Evolutionary conservation across 2,888 invertebrate species (phyloP).

Genomic region (Eupithecia dodoneata): DNA sequence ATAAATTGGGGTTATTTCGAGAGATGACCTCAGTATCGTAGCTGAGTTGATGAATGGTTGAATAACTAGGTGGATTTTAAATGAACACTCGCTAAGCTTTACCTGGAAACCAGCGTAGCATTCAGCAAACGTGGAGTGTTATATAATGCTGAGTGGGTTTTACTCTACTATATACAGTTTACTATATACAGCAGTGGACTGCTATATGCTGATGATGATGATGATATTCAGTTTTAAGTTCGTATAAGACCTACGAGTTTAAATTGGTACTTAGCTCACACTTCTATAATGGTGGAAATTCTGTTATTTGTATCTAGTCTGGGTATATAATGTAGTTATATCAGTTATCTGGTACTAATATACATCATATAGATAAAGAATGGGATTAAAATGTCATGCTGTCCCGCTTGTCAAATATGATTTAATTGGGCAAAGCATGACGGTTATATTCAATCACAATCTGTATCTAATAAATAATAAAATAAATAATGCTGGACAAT

Average conservation of each 20-base stretch:
- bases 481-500: too few relatives aligned
- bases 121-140: background rate
- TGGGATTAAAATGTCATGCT: too few relatives aligned
- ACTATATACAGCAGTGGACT: too few relatives aligned
- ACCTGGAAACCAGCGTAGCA: background rate
- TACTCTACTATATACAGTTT: background rate
- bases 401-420: too few relatives aligned
- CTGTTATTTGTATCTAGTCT: background rate
- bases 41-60: background rate
- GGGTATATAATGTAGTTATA: background rate
- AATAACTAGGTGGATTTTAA: background rate
- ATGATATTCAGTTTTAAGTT: background rate
- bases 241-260: background rate
- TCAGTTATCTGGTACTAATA: background rate
- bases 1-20: constrained; percentile 11
- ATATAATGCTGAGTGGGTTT: background rate
- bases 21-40: constrained; percentile 4
- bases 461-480: too few relatives aligned
- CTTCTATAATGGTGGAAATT: background rate
- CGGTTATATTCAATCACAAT: too few relatives aligned
- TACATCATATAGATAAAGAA: background rate
- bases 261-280: background rate
- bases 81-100: background rate
- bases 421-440: too few relatives aligned
- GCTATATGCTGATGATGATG: too few relatives aligned